Conservation (phyloP, 1,140 invertebrate species). For the Calephelis nemesis region DNA sequence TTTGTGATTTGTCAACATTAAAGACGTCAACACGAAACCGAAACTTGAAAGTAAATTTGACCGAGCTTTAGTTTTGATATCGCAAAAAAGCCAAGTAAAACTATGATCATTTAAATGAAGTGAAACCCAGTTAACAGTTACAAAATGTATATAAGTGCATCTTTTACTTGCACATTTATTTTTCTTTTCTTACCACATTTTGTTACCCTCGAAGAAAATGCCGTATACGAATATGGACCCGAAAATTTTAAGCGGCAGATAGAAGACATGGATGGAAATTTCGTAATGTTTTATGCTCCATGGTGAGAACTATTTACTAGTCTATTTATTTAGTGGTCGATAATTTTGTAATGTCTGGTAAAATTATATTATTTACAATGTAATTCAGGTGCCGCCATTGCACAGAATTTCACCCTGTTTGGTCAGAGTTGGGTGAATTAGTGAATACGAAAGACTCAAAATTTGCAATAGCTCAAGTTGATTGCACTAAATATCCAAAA, state of each 20-base stretch:
- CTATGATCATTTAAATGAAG: not conserved
- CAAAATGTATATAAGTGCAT: slow-evolving; percentile 1
- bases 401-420: slow-evolving; percentile 64
- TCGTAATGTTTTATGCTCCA: slow-evolving; percentile 71
- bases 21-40: too few species aligned
- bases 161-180: not conserved
- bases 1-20: too few species aligned
- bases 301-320: slow-evolving; percentile 44
- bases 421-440: slow-evolving; percentile 60
- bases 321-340: not conserved
- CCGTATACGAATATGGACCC: slow-evolving; percentile 61
- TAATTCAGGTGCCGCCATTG: slow-evolving; percentile 64
- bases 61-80: too few species aligned
- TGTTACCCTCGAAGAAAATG: slow-evolving; percentile 58
- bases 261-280: slow-evolving; percentile 69
- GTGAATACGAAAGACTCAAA: slow-evolving; percentile 66
- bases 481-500: slow-evolving; percentile 60
- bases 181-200: slow-evolving; percentile 45
- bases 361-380: slow-evolving; percentile 17
- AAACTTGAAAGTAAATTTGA: too few species aligned
- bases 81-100: too few species aligned
- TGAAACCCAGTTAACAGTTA: not conserved
- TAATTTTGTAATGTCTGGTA: not conserved
- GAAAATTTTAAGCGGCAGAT: slow-evolving; percentile 62
- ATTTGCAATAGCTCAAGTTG: slow-evolving; percentile 70